Evolutionary conservation across 1,140 invertebrate genomes (phyloP).

Genomic region (Adoxophyes honmai): DNA sequence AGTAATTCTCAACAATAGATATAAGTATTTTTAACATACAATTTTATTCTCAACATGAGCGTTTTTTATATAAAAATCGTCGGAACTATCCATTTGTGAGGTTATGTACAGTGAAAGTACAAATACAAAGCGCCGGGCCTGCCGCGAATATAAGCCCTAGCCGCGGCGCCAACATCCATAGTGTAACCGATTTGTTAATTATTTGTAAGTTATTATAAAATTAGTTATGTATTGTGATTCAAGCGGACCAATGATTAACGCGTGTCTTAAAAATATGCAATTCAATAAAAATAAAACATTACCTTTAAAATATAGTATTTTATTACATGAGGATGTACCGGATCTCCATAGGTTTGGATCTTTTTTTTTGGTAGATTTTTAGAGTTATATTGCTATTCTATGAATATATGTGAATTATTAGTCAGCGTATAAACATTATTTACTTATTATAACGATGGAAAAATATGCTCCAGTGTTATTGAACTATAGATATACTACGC

Average conservation of each 20-base stretch:
- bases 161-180: not conserved
- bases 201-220: constrained; percentile 14
- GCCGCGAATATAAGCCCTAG: too few species aligned
- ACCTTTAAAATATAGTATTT: constrained; percentile 13
- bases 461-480: constrained; percentile 57
- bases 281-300: constrained; percentile 15
- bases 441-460: constrained; percentile 46
- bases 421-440: constrained; percentile 46
- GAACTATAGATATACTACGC: constrained; percentile 36
- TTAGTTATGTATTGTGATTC: constrained; percentile 1
- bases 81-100: constrained; percentile 24
- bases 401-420: constrained; percentile 37
- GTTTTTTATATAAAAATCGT: constrained; percentile 36
- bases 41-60: constrained; percentile 50
- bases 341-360: not conserved
- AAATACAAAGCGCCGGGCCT: too few species aligned
- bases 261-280: constrained; percentile 14
- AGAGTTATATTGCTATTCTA: constrained; percentile 24
- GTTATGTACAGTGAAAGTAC: constrained; percentile 23
- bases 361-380: constrained; percentile 36
- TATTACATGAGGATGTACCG: constrained; percentile 2
- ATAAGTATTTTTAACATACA: constrained; percentile 53
- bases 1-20: constrained; percentile 65
- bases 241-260: constrained; percentile 11
- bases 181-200: constrained; percentile 10